Conservation (phyloP, 2,113 vertebrate species). For the Scytalopus superciliaris region DNA sequence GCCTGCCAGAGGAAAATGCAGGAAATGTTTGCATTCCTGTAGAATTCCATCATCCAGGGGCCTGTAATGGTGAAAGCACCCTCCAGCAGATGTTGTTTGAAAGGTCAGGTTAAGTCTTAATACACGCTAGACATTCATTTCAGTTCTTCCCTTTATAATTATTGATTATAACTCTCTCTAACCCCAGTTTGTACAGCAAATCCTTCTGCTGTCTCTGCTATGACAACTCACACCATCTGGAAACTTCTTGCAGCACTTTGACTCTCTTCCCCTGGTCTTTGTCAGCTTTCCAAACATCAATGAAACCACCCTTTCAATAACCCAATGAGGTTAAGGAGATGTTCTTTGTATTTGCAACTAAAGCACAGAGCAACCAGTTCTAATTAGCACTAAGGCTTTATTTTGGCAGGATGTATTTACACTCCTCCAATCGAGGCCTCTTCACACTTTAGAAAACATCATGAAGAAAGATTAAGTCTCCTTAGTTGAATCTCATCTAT, state of each 20-base stretch:
- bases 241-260: not conserved
- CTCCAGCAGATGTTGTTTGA: conserved; percentile 23
- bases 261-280: not conserved
- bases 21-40: conserved; percentile 61
- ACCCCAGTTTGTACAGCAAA: not conserved
- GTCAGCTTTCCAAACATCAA: not conserved
- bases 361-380: not conserved
- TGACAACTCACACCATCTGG: not conserved
- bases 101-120: conserved; percentile 33
- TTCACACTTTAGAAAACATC: conserved; percentile 34
- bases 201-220: not conserved
- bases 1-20: conserved; percentile 35
- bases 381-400: not conserved
- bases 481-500: not conserved
- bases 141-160: not conserved
- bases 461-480: not conserved
- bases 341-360: not conserved
- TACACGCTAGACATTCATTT: not conserved
- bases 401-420: conserved; percentile 8
- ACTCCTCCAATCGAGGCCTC: not conserved
- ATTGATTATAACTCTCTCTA: not conserved
- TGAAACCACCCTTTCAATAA: not conserved
- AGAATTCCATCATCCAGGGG: conserved; percentile 19
- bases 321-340: not conserved
- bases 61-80: conserved; percentile 16